Evolutionary conservation across 2,888 invertebrate genomes (phyloP), one percentile per base, ranked within the genome.

Genomic region (Lepidochitona cinerea): DNA sequence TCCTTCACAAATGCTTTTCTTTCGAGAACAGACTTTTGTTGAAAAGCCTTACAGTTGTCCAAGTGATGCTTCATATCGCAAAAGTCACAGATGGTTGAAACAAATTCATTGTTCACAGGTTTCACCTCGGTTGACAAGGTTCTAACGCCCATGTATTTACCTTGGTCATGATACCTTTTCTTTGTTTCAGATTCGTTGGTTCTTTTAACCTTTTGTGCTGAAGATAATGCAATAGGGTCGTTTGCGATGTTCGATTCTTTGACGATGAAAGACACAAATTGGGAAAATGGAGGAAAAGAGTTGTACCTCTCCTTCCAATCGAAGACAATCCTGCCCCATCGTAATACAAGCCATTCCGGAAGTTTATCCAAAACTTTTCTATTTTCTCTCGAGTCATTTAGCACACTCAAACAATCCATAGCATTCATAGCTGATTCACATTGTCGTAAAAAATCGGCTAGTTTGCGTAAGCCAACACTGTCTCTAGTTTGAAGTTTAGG

Each of bases 351-450:
- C 75, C 73, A 73, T 7, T 75, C 75, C 18, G 75, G 75, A 18
- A 75, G 73, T 70, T 75, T 75, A 14, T 12, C 49, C 3, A 75
- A 53, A 26, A 77, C 18, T 37, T 73, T 77, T 41, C 71, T 37
- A 52, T 73, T 77, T 41, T 77, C 75, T 36, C 68, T 26, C 6
- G 65, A 65, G 29, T 77, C 75, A 70, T 77, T 67, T 3, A 75
- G 72, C 9, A 75, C 70, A 18, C 26, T 18, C 6, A 75, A 37
- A 26, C 67, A 36, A 3, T 37, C n/a, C 23, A 75, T 66, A 37
- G 70, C 67, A 49, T 74, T 18, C 74, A 72, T 77, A 5, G 74
- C 77, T 23, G 37, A 53, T 14, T 65, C 41, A 49, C 75, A 71
- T 65, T 77, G 75, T 23, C 69, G 23, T 4, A 76, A 64, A 49